Evolutionary conservation across 2,888 invertebrate species (phyloP).

Genomic region (Leptinotarsa tumamoca): DNA sequence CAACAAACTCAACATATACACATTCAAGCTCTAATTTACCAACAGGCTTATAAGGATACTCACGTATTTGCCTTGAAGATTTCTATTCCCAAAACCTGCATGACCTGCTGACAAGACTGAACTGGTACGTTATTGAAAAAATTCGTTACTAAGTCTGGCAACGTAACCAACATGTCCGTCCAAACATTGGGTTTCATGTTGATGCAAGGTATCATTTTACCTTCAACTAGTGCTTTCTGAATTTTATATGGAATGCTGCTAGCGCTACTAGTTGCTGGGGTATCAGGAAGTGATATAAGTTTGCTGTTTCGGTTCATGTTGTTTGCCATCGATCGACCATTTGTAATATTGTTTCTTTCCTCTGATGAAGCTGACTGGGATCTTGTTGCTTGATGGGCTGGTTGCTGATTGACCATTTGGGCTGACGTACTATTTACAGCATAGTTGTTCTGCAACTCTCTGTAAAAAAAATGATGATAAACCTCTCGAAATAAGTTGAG

Average conservation of each 20-base stretch:
- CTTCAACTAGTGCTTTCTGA: constrained; percentile 84
- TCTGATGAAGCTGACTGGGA: constrained; percentile 57
- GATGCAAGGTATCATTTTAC: constrained; percentile 86
- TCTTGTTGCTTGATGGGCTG: constrained; percentile 64
- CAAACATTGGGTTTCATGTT: constrained; percentile 88
- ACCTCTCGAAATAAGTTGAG: not conserved
- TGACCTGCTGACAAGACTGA: constrained; percentile 81
- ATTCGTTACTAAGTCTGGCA: constrained; percentile 83
- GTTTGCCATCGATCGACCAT: constrained; percentile 56
- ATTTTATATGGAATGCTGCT: constrained; percentile 79
- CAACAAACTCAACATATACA: too few relatives aligned
- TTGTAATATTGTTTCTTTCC: constrained; percentile 55
- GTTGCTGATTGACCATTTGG: constrained; percentile 62
- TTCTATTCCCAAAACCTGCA: constrained; percentile 83
- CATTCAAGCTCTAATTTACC: too few relatives aligned
- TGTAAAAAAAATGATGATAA: constrained; percentile 44
- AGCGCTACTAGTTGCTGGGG: constrained; percentile 75
- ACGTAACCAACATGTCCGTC: constrained; percentile 84
- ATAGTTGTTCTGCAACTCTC: constrained; percentile 54
- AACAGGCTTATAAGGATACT: constrained; percentile 61
- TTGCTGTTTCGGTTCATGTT: constrained; percentile 63
- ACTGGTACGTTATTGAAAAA: constrained; percentile 84
- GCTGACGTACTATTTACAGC: constrained; percentile 57
- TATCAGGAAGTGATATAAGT: constrained; percentile 79
- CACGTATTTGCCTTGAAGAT: constrained; percentile 87